Percentiles rank a stretch among this genome's conserved stretches.
These are phyloP conservation scores for Drosophila carrolli DNA, from an alignment of 1,140 invertebrate genomes.

Conservation along the genomic window DNA sequence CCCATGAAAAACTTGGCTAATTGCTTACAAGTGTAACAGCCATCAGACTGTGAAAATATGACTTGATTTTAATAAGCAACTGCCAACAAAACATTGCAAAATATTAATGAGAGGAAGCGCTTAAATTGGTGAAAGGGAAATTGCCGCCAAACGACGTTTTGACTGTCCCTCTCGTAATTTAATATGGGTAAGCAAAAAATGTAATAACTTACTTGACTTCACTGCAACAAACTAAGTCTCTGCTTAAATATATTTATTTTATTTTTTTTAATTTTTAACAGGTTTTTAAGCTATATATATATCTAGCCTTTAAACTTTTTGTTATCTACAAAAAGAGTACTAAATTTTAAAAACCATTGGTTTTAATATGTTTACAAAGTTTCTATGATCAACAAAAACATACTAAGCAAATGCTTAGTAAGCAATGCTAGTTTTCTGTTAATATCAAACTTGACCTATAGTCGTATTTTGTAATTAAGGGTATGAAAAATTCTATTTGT, in stretches of 20 bases:
- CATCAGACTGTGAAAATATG: constrained; percentile 31
- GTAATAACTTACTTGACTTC: neutral
- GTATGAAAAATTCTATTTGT: no score
- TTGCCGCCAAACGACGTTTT: constrained; percentile 9
- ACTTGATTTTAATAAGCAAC: constrained; percentile 28
- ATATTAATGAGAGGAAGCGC: constrained; percentile 19
- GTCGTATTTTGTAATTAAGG: no score
- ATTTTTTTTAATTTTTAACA: neutral
- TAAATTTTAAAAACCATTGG: no score
- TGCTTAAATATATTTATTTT: neutral
- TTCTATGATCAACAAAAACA: no score
- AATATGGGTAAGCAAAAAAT: neutral
- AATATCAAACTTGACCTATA: no score
- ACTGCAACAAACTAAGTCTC: neutral
- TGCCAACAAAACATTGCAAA: neutral
- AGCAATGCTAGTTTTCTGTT: no score
- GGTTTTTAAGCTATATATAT: neutral
- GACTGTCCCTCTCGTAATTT: constrained; percentile 4
- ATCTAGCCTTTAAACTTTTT: no score
- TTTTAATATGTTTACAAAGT: no score
- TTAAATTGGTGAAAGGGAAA: constrained; percentile 45
- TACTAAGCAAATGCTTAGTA: no score
- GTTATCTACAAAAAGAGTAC: no score
- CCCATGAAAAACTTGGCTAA: constrained; percentile 26
- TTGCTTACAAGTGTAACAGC: constrained; percentile 21